Percentiles rank a stretch among this genome's conserved stretches.
Conservation (phyloP, 2,888 invertebrate genomes). For the Eupelmus urozonus region DNA sequence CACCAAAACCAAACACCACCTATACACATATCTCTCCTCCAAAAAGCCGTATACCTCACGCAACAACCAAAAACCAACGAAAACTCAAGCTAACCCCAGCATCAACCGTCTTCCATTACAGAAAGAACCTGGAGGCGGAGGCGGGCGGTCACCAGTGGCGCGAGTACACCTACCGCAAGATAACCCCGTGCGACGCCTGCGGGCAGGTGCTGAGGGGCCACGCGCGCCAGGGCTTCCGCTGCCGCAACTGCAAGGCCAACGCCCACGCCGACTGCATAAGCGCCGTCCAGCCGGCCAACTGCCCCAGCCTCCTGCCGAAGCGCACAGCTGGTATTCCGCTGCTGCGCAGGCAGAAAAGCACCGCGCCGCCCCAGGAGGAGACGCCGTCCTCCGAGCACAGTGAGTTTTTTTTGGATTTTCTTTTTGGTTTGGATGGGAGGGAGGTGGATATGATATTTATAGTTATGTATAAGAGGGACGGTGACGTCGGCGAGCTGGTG, state of each 20-base stretch:
- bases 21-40: too few relatives aligned
- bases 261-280: conserved; percentile 91
- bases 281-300: conserved; percentile 88
- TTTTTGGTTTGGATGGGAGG: too few relatives aligned
- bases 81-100: too few relatives aligned
- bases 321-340: conserved; percentile 78
- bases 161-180: conserved; percentile 97
- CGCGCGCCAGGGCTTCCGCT: conserved; percentile 92
- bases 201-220: conserved; percentile 95
- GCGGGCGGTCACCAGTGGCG: conserved; percentile 91
- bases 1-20: too few relatives aligned
- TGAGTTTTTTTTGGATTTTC: too few relatives aligned
- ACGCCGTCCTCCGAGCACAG: conserved; percentile 87
- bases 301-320: conserved; percentile 80
- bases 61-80: too few relatives aligned
- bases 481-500: neutral
- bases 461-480: neutral
- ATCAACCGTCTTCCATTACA: too few relatives aligned
- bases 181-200: conserved; percentile 95
- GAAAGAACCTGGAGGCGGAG: conserved; percentile 78
- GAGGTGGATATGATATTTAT: neutral
- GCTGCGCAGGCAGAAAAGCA: conserved; percentile 92
- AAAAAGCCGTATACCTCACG: too few relatives aligned
- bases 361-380: conserved; percentile 82
- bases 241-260: conserved; percentile 94